These are phyloP conservation scores for Calliphora vicina DNA, from an alignment of 1,140 invertebrate species.

Conservation along the genomic window DNA sequence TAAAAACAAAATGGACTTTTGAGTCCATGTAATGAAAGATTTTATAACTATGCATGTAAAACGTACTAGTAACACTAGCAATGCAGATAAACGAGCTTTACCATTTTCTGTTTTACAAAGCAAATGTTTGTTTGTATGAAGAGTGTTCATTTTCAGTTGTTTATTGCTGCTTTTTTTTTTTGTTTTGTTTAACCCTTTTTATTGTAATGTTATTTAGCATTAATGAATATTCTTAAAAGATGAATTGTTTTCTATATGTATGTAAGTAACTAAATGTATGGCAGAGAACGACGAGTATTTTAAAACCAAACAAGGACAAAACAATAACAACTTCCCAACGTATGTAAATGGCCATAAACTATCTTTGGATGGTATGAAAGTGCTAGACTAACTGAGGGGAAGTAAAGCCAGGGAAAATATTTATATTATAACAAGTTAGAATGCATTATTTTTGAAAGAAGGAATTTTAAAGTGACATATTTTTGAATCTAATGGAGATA, in stretches of 20 bases:
- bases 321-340: background rate
- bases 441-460: too few relatives aligned
- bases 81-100: background rate
- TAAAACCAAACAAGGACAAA: background rate
- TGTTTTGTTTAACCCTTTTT: conserved; percentile 11
- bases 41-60: too few relatives aligned
- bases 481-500: too few relatives aligned
- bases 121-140: background rate
- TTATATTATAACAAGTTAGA: too few relatives aligned
- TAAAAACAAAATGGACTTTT: conserved; percentile 24
- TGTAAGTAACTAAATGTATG: background rate
- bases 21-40: background rate
- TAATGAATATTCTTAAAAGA: conserved; percentile 58
- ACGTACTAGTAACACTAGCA: background rate
- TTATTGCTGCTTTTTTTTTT: conserved; percentile 1
- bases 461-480: too few relatives aligned
- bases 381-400: background rate
- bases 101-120: background rate
- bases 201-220: conserved; percentile 34
- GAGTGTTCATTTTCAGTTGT: background rate
- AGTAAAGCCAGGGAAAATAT: background rate
- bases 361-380: background rate
- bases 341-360: conserved; percentile 20
- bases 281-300: background rate
- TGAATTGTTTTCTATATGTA: conserved; percentile 41